phyloP scores from a whole-genome alignment of 2,797 vertebrate genomes.

The Perodicticus potto region DNA sequence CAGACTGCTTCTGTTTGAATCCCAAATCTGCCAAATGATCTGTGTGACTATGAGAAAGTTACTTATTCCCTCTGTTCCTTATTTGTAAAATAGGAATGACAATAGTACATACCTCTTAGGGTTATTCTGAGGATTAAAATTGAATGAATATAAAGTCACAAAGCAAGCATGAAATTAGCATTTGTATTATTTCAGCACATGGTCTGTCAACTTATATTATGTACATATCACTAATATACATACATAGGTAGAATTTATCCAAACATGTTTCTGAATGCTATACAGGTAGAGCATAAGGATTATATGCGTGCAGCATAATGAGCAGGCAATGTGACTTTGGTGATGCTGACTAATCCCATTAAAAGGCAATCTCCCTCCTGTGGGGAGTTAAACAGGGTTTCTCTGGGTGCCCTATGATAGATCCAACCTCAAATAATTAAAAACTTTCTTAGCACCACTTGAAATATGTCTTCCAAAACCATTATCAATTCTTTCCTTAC shows the following conservation, averaged over 20 bases:
- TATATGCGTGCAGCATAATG: not conserved
- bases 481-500: conserved; percentile 23
- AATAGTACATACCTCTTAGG: not conserved
- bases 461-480: conserved; percentile 59
- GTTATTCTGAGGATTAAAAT: not conserved
- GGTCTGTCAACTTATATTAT: not conserved
- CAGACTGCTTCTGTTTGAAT: not conserved
- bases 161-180: not conserved
- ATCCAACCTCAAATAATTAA: conserved; percentile 69
- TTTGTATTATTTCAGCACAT: not conserved
- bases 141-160: not conserved
- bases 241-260: not conserved
- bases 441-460: conserved; percentile 56
- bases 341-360: conserved; percentile 55
- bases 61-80: not conserved
- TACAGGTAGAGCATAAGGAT: not conserved
- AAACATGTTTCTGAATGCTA: not conserved
- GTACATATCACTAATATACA: not conserved
- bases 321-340: conserved; percentile 32
- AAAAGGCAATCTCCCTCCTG: conserved; percentile 62
- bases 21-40: not conserved
- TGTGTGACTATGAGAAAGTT: not conserved
- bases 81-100: not conserved
- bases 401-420: not conserved
- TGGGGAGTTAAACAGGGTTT: conserved; percentile 50